phyloP scores from a whole-genome alignment of 2,113 vertebrate genomes.

The Oreochromis spilurus region DNA sequence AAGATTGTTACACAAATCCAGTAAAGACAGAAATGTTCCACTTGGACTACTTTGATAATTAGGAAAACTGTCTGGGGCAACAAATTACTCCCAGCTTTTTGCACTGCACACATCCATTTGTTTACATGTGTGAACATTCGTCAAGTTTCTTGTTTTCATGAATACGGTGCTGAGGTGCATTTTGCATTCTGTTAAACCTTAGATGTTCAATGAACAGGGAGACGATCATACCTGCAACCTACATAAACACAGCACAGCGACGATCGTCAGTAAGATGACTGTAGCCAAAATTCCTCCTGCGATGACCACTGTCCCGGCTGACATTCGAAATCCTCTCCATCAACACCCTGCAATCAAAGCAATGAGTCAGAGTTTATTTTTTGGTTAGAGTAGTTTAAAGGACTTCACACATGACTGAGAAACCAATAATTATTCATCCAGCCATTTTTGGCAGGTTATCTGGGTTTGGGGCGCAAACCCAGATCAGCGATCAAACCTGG shows the following conservation, averaged over 20 bases:
- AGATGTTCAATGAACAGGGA: not conserved
- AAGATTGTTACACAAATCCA: not conserved
- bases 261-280: conserved; percentile 94
- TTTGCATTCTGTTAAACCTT: not conserved
- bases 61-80: not conserved
- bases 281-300: conserved; percentile 97
- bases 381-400: fast-evolving
- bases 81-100: not conserved
- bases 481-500: not conserved
- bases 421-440: fast-evolving
- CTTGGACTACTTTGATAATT: not conserved
- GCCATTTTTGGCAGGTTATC: not conserved
- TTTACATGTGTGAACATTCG: not conserved
- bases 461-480: fast-evolving
- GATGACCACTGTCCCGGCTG: conserved; percentile 99
- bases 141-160: not conserved
- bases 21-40: not conserved
- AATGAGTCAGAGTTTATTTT: not conserved
- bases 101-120: not conserved
- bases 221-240: conserved; percentile 79
- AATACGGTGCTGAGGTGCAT: not conserved
- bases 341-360: conserved; percentile 69
- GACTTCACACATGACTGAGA: not conserved
- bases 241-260: conserved; percentile 85
- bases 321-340: conserved; percentile 98